A percentile compares a stretch with the other conserved stretches of the same genome.
Conservation (phyloP, 2,888 invertebrate genomes). For the Drosophila trichaetosa region DNA sequence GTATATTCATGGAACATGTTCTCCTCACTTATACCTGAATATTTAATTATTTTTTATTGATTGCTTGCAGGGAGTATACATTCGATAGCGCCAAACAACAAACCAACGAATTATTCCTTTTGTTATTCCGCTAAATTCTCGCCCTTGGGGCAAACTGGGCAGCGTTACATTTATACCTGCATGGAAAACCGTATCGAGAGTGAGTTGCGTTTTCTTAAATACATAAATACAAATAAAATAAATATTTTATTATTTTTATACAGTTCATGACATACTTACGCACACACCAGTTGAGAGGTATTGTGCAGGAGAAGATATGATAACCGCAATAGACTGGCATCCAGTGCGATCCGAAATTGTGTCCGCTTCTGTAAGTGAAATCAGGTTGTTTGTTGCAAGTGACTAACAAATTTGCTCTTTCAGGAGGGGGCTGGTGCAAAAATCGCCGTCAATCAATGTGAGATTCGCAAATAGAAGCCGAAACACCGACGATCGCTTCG, state of each 20-base stretch:
- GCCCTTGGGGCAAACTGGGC: background rate
- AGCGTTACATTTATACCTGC: background rate
- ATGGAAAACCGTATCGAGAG: no score
- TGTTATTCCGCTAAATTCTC: background rate
- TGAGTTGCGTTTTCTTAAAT: background rate
- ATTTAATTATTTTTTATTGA: background rate
- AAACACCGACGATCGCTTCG: background rate
- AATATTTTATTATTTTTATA: background rate
- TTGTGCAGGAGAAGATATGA: rapidly evolving
- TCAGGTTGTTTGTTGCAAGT: background rate
- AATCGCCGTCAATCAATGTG: background rate
- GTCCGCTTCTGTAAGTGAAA: background rate
- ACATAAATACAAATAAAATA: background rate
- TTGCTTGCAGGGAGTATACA: background rate
- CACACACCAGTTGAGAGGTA: rapidly evolving
- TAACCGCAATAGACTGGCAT: background rate
- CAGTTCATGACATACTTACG: background rate
- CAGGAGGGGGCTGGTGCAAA: rapidly evolving
- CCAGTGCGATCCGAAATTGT: background rate
- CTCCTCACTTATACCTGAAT: background rate
- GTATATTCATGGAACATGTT: background rate
- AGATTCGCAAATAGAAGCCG: background rate
- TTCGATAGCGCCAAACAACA: no score
- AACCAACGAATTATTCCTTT: rapidly evolving
- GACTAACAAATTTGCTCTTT: background rate